These are phyloP conservation scores for Lepidurus couesii DNA, from an alignment of 1,140 invertebrate species.

Conservation along the genomic window DNA sequence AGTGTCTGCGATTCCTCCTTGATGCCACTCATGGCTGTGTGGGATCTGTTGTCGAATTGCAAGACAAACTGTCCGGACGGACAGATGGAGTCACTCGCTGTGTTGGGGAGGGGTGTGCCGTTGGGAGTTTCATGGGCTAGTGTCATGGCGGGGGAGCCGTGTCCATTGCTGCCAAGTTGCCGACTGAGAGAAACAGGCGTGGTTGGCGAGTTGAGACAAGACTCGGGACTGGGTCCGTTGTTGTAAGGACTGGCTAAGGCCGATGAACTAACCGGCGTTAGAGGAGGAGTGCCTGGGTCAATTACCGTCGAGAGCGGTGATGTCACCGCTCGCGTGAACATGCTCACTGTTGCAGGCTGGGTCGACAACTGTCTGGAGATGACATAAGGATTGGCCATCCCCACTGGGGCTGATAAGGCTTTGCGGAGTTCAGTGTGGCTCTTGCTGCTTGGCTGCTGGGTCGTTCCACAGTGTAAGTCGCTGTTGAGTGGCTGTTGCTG, in stretches of 20 bases:
- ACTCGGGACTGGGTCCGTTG: slow-evolving; percentile 24
- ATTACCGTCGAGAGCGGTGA: background rate
- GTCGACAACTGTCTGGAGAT: background rate
- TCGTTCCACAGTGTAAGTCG: background rate
- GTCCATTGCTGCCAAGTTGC: slow-evolving; percentile 2
- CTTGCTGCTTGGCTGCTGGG: background rate
- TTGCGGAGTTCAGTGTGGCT: slow-evolving; percentile 32
- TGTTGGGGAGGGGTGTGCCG: background rate
- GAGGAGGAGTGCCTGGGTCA: slow-evolving; percentile 26
- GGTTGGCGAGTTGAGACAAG: background rate
- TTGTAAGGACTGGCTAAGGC: slow-evolving; percentile 26
- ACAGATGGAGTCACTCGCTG: background rate
- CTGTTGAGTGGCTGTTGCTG: slow-evolving; percentile 20
- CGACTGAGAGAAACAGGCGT: slow-evolving; percentile 13
- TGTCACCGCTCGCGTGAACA: background rate
- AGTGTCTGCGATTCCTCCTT: background rate
- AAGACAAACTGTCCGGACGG: background rate
- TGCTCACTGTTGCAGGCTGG: background rate
- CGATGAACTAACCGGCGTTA: slow-evolving; percentile 27
- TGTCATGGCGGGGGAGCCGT: background rate
- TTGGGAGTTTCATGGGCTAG: background rate
- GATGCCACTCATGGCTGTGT: background rate
- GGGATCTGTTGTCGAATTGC: background rate
- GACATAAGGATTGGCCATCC: background rate
- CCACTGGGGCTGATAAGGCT: slow-evolving; percentile 27